Conservation (phyloP, 2,797 vertebrate species). For the Odontamblyopus rebecca region DNA sequence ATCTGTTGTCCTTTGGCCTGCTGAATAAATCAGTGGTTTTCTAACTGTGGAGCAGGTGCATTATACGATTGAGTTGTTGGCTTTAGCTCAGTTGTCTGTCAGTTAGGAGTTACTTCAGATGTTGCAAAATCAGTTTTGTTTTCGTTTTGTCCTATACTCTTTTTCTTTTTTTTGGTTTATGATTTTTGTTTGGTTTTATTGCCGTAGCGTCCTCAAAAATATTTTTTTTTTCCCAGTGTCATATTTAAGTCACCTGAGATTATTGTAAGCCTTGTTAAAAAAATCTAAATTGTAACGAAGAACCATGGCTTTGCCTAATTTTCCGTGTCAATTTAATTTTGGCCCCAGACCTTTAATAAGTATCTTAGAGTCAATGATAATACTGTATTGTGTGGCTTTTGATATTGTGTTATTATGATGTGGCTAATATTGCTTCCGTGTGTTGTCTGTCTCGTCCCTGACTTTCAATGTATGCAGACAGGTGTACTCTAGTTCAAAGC, state of each 20-base stretch:
- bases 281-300: background rate
- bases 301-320: background rate
- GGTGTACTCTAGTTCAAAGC: slow-evolving; percentile 13
- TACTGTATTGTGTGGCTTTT: background rate
- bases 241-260: background rate
- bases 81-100: background rate
- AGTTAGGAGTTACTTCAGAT: background rate
- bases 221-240: background rate
- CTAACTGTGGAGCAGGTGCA: background rate
- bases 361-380: background rate
- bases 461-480: slow-evolving; percentile 9
- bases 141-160: too few relatives aligned
- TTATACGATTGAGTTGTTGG: background rate
- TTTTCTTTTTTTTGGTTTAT: background rate
- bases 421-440: slow-evolving; percentile 9
- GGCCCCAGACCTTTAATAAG: background rate
- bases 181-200: background rate
- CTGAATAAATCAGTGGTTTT: slow-evolving; percentile 20
- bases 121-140: too few relatives aligned
- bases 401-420: background rate
- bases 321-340: background rate
- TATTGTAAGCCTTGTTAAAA: background rate
- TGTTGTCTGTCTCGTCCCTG: background rate
- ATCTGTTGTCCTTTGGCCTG: slow-evolving; percentile 38
- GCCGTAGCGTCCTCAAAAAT: background rate